phyloP scores from a whole-genome alignment of 2,113 vertebrate genomes.

The Neolamprologus sp. region DNA sequence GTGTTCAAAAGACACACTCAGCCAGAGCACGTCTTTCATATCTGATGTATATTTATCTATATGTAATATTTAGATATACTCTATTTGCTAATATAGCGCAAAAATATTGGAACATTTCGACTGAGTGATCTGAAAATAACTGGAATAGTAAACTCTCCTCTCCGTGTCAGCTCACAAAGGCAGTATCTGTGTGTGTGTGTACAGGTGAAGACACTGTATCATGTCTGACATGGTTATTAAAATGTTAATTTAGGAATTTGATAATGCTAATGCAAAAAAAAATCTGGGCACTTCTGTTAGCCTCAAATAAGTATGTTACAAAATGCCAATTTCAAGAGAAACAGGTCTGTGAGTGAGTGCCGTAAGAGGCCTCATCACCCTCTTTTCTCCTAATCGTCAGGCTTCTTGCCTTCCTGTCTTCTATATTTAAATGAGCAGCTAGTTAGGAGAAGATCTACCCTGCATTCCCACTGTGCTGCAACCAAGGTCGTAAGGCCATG shows the following conservation, averaged over 20 bases:
- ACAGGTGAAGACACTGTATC: background rate
- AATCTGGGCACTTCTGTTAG: background rate
- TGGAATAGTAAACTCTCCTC: background rate
- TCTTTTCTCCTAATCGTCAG: background rate
- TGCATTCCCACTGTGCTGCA: constrained; percentile 11
- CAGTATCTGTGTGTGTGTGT: background rate
- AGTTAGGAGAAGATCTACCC: background rate
- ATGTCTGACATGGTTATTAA: background rate
- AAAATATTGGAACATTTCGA: background rate
- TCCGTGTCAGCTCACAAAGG: background rate
- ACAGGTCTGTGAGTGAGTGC: background rate
- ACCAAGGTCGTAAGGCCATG: constrained; percentile 33
- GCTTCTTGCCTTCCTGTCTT: background rate
- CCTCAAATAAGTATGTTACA: background rate
- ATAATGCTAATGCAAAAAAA: background rate
- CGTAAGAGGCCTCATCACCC: background rate
- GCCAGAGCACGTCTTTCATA: background rate
- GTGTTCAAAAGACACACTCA: background rate
- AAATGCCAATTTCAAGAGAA: background rate
- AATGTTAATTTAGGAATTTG: background rate
- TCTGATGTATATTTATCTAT: background rate
- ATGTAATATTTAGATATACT: background rate
- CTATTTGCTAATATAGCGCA: background rate
- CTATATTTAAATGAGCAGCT: constrained; percentile 36
- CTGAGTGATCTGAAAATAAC: background rate